These are phyloP conservation scores for Ips nitidus DNA, from an alignment of 1,140 invertebrate genomes.

Conservation along the genomic window DNA sequence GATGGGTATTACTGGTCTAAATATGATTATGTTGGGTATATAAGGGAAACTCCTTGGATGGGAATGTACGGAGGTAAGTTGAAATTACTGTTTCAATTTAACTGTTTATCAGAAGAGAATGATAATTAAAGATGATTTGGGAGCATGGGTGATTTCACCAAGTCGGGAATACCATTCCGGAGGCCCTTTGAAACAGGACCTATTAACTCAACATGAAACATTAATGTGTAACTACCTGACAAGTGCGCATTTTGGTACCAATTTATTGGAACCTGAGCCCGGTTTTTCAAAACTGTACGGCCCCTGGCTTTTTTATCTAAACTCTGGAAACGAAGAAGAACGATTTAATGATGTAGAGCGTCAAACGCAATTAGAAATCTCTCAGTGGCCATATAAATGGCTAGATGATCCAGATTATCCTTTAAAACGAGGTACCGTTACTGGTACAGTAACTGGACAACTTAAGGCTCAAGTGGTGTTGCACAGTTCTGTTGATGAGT, in stretches of 20 bases:
- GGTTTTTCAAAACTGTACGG: conserved; percentile 10
- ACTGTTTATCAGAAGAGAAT: not conserved
- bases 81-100: not conserved
- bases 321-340: not conserved
- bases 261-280: not conserved
- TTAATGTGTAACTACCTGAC: conserved; percentile 5
- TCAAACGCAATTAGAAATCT: not conserved
- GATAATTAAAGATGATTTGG: not conserved
- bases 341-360: not conserved
- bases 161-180: conserved; percentile 7
- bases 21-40: not conserved
- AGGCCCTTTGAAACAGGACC: conserved; percentile 12
- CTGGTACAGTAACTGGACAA: conserved; percentile 6
- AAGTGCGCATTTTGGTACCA: conserved; percentile 2
- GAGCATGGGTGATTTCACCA: conserved; percentile 9
- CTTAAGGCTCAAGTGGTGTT: conserved; percentile 1
- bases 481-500: not conserved
- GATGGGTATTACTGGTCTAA: not conserved
- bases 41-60: conserved; percentile 7
- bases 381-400: conserved; percentile 2
- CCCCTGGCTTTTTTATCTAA: conserved; percentile 8
- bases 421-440: not conserved
- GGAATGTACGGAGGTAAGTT: conserved; percentile 10
- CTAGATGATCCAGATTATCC: conserved; percentile 5
- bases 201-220: conserved; percentile 4